Conservation (phyloP, 1,140 invertebrate species). For the Pachypsylla venusta region DNA sequence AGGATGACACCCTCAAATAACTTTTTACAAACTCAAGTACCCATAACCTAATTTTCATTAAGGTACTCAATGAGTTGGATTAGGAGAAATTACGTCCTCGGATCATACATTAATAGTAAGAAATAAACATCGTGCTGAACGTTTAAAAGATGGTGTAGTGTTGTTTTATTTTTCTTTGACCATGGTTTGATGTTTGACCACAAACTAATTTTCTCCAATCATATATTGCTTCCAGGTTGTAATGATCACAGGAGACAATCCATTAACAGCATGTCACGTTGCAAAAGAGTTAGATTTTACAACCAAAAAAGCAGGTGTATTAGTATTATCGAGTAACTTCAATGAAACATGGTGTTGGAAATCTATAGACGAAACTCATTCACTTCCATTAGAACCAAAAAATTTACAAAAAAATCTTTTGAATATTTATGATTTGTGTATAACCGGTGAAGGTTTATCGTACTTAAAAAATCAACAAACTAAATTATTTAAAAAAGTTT, state of each 20-base stretch:
- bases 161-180: too few relatives aligned
- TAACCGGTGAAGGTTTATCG: constrained; percentile 74
- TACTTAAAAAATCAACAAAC: constrained; percentile 49
- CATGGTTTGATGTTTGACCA: too few relatives aligned
- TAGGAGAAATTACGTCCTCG: too few relatives aligned
- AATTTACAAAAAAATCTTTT: constrained; percentile 22
- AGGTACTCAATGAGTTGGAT: too few relatives aligned
- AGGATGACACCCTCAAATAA: too few relatives aligned
- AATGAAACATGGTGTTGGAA: constrained; percentile 54
- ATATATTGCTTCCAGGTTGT: constrained; percentile 69
- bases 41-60: too few relatives aligned
- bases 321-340: constrained; percentile 49
- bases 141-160: too few relatives aligned
- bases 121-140: too few relatives aligned
- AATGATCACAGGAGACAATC: constrained; percentile 99
- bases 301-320: constrained; percentile 44
- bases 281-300: constrained; percentile 86
- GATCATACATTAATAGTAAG: too few relatives aligned
- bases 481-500: constrained; percentile 49
- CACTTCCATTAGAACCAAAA: constrained; percentile 38
- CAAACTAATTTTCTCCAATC: too few relatives aligned
- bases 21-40: too few relatives aligned
- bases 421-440: constrained; percentile 66
- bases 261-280: constrained; percentile 96
- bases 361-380: constrained; percentile 57